These are phyloP conservation scores for Zaprionus ornatus DNA, from an alignment of 1,140 invertebrate species.

Conservation along the genomic window DNA sequence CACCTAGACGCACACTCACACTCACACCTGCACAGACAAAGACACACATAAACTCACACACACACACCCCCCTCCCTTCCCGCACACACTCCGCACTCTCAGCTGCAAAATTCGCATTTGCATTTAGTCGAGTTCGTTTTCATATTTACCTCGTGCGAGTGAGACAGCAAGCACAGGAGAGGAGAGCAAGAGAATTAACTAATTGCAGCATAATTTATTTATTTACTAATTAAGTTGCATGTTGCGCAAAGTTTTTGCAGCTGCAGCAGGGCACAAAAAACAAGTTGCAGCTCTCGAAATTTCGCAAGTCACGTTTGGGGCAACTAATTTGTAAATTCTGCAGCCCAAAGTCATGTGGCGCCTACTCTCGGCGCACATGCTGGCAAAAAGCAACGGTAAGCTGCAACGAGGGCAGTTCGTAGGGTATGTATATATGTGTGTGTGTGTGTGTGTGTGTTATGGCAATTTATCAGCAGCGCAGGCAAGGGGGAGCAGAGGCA, in stretches of 20 bases:
- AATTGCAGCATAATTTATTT: slow-evolving; percentile 72
- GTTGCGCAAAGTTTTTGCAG: slow-evolving; percentile 51
- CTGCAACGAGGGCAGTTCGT: not conserved
- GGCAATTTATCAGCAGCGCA: slow-evolving; percentile 77
- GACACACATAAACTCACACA: not conserved
- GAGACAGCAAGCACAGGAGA: not conserved
- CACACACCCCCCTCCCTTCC: not conserved
- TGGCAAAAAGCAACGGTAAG: slow-evolving; percentile 5
- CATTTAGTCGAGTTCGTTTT: not conserved
- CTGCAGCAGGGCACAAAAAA: slow-evolving; percentile 33
- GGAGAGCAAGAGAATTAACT: slow-evolving; percentile 39
- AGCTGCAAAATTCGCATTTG: slow-evolving; percentile 1
- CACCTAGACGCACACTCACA: not conserved
- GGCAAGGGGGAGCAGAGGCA: slow-evolving; percentile 31
- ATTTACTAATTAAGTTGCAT: slow-evolving; percentile 77
- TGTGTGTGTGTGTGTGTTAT: slow-evolving; percentile 1
- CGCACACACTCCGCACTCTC: not conserved
- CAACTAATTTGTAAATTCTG: slow-evolving; percentile 81
- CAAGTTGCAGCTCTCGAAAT: slow-evolving; percentile 40
- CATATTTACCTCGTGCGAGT: not conserved
- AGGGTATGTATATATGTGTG: slow-evolving; percentile 3
- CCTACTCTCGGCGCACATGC: not conserved
- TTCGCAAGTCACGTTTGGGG: slow-evolving; percentile 72
- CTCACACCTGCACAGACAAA: not conserved
- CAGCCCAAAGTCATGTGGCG: slow-evolving; percentile 39